Percentiles rank a stretch among this genome's conserved stretches.
phyloP scores from a whole-genome alignment of 2,797 vertebrate species.

The Rhinophrynus dorsalis region DNA sequence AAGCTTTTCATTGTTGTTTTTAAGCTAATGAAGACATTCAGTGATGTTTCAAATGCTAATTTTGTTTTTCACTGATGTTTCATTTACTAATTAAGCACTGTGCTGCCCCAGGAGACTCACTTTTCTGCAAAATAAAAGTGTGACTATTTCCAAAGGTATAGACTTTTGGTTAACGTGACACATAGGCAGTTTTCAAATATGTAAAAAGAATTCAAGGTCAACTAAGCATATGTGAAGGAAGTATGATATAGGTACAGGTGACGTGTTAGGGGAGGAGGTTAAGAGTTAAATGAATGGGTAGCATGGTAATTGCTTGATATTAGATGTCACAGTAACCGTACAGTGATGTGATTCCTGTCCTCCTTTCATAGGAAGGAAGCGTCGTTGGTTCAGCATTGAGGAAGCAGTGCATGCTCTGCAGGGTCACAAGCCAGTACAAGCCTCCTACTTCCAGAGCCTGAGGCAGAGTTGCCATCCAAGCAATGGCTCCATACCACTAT shows the following conservation, averaged over 20 bases:
- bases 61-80: too few species aligned
- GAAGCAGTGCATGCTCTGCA: constrained; percentile 92
- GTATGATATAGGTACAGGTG: neutral
- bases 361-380: constrained; percentile 88
- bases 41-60: too few species aligned
- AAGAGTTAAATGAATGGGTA: neutral
- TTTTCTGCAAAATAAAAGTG: too few species aligned
- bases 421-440: constrained; percentile 97
- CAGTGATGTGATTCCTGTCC: neutral
- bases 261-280: neutral
- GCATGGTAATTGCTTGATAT: neutral
- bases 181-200: too few species aligned
- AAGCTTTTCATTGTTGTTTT: too few species aligned
- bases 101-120: too few species aligned
- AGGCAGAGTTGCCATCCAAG: constrained; percentile 90
- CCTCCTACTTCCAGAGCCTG: constrained; percentile 91
- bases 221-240: too few species aligned
- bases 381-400: constrained; percentile 98
- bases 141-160: too few species aligned
- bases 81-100: too few species aligned
- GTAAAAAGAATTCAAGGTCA: too few species aligned
- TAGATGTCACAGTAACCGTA: neutral
- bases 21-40: too few species aligned
- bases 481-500: constrained; percentile 91
- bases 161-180: too few species aligned